phyloP scores from a whole-genome alignment of 2,797 vertebrate genomes.

The Microctenopoma lineatum region DNA sequence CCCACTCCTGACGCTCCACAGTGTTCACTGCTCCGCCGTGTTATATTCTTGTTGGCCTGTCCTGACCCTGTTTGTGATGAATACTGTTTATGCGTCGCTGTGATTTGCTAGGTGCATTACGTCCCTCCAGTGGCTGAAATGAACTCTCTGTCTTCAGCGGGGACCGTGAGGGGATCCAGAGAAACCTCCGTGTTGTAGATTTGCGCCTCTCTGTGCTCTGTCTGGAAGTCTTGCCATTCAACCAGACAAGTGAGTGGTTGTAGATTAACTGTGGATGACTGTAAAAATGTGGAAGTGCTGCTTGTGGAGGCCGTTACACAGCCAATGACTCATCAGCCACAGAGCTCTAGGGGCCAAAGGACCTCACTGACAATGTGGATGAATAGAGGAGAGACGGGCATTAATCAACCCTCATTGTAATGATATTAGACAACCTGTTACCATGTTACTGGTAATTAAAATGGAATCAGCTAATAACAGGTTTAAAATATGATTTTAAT shows the following conservation, averaged over 20 bases:
- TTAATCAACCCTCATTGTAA: conserved; percentile 11
- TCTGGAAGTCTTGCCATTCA: background rate
- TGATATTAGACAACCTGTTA: conserved; percentile 3
- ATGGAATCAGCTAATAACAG: background rate
- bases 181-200: background rate
- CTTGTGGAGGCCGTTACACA: conserved; percentile 14
- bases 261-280: conserved; percentile 8
- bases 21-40: background rate
- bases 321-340: conserved; percentile 19
- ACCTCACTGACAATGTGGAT: conserved; percentile 9
- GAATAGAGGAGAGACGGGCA: background rate
- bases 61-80: conserved; percentile 13
- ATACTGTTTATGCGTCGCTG: background rate
- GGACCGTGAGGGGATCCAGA: background rate
- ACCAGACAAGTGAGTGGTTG: conserved; percentile 1
- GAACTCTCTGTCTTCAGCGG: background rate
- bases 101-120: background rate
- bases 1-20: conserved; percentile 14
- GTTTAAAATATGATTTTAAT: background rate
- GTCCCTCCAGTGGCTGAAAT: background rate
- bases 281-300: background rate
- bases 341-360: conserved; percentile 1
- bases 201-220: background rate
- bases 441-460: background rate
- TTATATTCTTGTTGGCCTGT: conserved; percentile 1